A percentile compares a stretch with the other conserved stretches of the same genome.
These are phyloP conservation scores for Tapirus terrestris DNA, from an alignment of 2,113 vertebrate species.

Conservation along the genomic window DNA sequence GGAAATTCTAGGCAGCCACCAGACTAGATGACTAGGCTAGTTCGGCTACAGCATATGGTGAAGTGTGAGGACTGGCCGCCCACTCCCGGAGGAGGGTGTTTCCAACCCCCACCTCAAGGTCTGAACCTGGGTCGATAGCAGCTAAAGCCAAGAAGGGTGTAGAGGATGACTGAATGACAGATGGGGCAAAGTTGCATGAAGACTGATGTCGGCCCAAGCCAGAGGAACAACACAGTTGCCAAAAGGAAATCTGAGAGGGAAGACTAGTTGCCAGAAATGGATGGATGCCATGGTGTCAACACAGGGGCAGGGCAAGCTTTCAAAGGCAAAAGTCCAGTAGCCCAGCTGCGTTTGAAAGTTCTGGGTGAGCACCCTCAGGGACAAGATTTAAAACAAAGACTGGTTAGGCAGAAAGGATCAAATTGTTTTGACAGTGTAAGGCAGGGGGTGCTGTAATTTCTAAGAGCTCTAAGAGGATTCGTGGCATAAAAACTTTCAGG, in stretches of 20 bases:
- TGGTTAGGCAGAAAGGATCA: not conserved
- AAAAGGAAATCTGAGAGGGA: slow-evolving; percentile 67
- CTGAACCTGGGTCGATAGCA: not conserved
- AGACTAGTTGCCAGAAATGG: slow-evolving; percentile 55
- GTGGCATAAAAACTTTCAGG: not conserved
- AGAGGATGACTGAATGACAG: slow-evolving; percentile 42
- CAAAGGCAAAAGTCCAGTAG: slow-evolving; percentile 37
- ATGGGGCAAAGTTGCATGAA: not conserved
- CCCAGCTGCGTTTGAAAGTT: slow-evolving; percentile 12
- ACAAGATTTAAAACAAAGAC: not conserved
- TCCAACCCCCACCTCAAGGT: not conserved
- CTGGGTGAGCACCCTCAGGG: not conserved
- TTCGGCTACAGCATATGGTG: not conserved
- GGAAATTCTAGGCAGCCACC: not conserved
- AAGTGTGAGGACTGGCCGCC: not conserved
- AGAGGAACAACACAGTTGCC: not conserved
- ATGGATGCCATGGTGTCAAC: slow-evolving; percentile 41
- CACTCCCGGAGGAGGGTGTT: not conserved
- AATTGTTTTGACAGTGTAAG: not conserved
- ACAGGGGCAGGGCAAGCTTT: slow-evolving; percentile 41
- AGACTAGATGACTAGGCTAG: not conserved
- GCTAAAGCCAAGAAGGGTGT: not conserved
- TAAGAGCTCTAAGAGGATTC: not conserved
- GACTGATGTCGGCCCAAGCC: not conserved
- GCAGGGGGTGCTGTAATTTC: not conserved